phyloP scores from a whole-genome alignment of 2,888 invertebrate genomes.

The Clivina fossor region DNA sequence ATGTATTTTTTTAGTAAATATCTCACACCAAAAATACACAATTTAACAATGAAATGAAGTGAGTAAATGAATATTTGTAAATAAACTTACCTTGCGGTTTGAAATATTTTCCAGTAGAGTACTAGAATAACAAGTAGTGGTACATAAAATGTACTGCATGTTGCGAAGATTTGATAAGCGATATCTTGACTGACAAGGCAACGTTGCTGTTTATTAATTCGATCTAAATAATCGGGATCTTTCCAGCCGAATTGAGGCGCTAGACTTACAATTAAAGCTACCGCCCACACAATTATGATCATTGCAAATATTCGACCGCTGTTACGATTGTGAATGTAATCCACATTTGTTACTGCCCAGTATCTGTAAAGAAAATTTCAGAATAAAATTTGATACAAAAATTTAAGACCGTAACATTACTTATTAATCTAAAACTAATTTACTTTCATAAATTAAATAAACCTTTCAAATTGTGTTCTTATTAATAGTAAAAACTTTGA shows the following conservation, averaged over 20 bases:
- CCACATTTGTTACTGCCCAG: slow-evolving; percentile 97
- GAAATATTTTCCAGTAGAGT: slow-evolving; percentile 97
- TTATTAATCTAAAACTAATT: too few relatives aligned
- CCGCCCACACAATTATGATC: slow-evolving; percentile 90
- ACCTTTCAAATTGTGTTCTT: too few relatives aligned
- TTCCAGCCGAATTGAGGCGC: slow-evolving; percentile 98
- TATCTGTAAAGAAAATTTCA: slow-evolving; percentile 80
- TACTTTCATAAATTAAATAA: too few relatives aligned
- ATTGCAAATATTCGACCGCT: slow-evolving; percentile 83
- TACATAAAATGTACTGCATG: slow-evolving; percentile 95
- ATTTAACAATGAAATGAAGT: too few relatives aligned
- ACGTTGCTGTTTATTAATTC: slow-evolving; percentile 78
- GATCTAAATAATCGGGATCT: slow-evolving; percentile 82
- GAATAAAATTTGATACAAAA: too few relatives aligned
- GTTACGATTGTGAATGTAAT: slow-evolving; percentile 92
- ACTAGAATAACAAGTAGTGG: slow-evolving; percentile 92
- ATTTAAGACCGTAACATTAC: too few relatives aligned
- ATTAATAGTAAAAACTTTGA: too few relatives aligned
- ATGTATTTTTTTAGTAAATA: too few relatives aligned
- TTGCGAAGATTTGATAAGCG: slow-evolving; percentile 94
- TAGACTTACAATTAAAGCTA: slow-evolving; percentile 88
- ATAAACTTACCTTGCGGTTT: slow-evolving; percentile 73
- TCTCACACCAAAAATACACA: too few relatives aligned
- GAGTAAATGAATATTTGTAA: too few relatives aligned
- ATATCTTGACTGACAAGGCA: slow-evolving; percentile 94